phyloP scores from a whole-genome alignment of 2,888 invertebrate species.

The Cataglyphis altisquamis region DNA sequence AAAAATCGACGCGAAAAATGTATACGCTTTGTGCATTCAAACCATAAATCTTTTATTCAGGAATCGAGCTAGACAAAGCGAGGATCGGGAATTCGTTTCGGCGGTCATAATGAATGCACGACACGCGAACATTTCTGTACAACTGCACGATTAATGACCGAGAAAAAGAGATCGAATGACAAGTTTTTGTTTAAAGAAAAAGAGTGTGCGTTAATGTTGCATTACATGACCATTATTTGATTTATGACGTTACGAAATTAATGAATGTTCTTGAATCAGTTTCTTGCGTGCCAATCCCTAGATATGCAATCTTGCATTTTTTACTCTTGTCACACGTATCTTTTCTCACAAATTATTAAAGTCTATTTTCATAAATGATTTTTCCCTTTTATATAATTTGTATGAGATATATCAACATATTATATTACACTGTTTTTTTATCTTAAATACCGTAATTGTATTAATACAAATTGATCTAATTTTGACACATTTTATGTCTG shows the following conservation, averaged over 20 bases:
- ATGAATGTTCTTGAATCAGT: slow-evolving; percentile 11
- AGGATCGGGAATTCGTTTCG: slow-evolving; percentile 4
- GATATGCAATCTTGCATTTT: background rate
- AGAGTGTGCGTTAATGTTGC: slow-evolving; percentile 1
- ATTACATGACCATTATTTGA: slow-evolving; percentile 27
- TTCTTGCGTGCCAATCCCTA: slow-evolving; percentile 8
- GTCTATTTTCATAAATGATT: background rate
- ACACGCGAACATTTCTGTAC: slow-evolving; percentile 1
- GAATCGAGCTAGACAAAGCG: background rate
- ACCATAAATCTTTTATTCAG: slow-evolving; percentile 35
- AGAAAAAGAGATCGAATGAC: slow-evolving; percentile 26
- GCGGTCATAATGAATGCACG: background rate
- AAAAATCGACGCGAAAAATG: background rate
- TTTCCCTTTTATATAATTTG: background rate
- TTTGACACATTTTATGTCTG: background rate
- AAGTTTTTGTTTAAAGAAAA: background rate
- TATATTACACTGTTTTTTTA: background rate
- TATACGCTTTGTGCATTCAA: no score
- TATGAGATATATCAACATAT: background rate
- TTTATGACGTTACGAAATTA: slow-evolving; percentile 26
- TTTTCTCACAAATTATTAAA: background rate
- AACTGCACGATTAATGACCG: background rate
- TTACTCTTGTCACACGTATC: background rate
- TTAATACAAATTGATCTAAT: background rate
- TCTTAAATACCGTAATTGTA: background rate